A percentile compares a stretch with the other conserved stretches of the same genome.
Conservation (phyloP, 2,113 vertebrate species). For the Agelaius phoeniceus region DNA sequence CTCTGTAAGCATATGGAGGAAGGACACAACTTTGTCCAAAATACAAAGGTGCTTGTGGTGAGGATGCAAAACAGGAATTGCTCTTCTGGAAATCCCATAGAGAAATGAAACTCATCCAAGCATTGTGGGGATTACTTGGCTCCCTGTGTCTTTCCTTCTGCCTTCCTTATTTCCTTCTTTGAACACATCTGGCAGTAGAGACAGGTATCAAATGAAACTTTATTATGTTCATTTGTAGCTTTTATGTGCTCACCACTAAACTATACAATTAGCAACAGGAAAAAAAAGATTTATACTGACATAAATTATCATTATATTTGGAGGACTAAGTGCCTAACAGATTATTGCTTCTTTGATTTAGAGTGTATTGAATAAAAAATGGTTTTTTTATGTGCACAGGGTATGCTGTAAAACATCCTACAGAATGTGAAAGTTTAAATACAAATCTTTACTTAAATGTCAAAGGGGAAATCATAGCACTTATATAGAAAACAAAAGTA, state of each 20-base stretch:
- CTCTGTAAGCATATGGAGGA: background rate
- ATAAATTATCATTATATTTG: background rate
- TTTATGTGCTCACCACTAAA: background rate
- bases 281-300: background rate
- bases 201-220: background rate
- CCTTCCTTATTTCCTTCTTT: background rate
- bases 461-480: background rate
- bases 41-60: background rate
- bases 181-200: background rate
- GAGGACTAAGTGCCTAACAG: background rate
- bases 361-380: background rate
- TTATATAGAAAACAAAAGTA: background rate
- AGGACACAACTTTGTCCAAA: background rate
- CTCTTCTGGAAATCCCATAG: background rate
- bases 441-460: background rate
- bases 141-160: background rate
- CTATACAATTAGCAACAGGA: background rate
- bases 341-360: background rate
- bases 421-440: background rate
- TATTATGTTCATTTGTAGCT: background rate
- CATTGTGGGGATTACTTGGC: background rate
- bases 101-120: background rate
- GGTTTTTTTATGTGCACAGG: fast-evolving
- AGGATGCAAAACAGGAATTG: background rate
- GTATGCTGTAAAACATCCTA: background rate